Evolutionary conservation across 2,113 vertebrate genomes (phyloP), one percentile per base, ranked within the genome.

Genomic region (Electrona antarctica): DNA sequence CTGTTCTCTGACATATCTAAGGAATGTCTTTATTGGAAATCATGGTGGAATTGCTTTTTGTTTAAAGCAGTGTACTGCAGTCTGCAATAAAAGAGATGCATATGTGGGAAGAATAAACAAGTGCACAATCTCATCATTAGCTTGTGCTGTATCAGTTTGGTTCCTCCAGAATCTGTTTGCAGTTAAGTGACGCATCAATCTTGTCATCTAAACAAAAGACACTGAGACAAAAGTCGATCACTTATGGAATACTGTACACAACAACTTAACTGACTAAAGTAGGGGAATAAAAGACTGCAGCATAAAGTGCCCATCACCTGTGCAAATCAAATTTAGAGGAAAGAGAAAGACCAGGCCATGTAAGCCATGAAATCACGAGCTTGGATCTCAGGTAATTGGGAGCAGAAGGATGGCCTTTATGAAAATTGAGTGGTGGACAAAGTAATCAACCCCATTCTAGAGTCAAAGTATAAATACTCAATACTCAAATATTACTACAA

Each of bases 281-380:
- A 60, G 47, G 13, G 61, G 73, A 80, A 71, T 76, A 77, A 72
- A 14, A 54, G 60, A 59, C 47, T 41, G 62, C 57, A 7, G 67
- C 52, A 61, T 74, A 67, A 77, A 74, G 79, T 86, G 78, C 78
- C 79, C 82, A 78, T 79, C 76, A 64, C 61, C n/a, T 56, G 70
- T 75, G 52, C 58, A 73, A 77, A 81, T 84, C 76, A 68, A 61
- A 73, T 13, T 74, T 54, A 59, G 66, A 68, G 67, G 55, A 80
- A 60, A 76, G 68, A 73, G 60, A 76, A 61, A 60, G 61, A 6
- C 46, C 2, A 7, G 56, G 67, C 73, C 56, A 45, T 80, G 79
- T 76, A 73, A 77, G 68, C 74, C 62, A 50, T 77, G 64, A 82
- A 85, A 90, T 90, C 81, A 73, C 60, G 29, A 78, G 71, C 73